Evolutionary conservation across 2,888 invertebrate species (phyloP).

Genomic region (Acanthosepion esculentum): DNA sequence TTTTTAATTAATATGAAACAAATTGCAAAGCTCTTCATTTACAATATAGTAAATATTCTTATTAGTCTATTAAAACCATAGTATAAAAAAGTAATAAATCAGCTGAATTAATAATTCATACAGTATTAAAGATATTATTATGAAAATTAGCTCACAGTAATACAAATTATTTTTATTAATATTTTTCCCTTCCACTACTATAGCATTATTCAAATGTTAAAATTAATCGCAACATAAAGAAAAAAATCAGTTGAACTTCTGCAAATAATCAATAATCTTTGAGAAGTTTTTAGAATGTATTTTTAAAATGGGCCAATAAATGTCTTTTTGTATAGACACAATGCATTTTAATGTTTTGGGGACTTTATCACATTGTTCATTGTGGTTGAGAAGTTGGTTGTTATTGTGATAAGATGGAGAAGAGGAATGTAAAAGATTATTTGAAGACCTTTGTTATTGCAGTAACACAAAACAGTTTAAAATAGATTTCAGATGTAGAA

Average conservation of each 20-base stretch:
- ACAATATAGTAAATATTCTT: background rate
- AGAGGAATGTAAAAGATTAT: background rate
- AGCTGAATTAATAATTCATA: background rate
- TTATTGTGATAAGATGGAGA: conserved; percentile 4
- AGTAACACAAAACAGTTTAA: background rate
- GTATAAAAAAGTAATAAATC: background rate
- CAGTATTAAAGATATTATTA: background rate
- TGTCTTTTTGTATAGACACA: background rate
- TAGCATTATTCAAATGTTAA: background rate
- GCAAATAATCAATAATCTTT: background rate
- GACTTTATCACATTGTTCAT: background rate
- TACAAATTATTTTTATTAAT: background rate
- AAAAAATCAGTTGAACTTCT: background rate
- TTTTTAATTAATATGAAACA: background rate
- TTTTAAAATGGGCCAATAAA: background rate
- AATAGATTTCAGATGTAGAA: background rate
- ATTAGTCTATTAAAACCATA: background rate
- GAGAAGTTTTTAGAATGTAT: background rate
- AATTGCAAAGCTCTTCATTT: background rate
- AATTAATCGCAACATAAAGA: background rate
- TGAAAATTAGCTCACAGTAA: background rate
- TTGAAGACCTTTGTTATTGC: background rate
- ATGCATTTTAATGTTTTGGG: background rate
- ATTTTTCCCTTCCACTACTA: background rate
- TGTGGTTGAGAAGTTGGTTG: background rate